A percentile compares a stretch with the other conserved stretches of the same genome.
Conservation (phyloP, 2,888 invertebrate genomes). For the Ischnus inquisitorius region DNA sequence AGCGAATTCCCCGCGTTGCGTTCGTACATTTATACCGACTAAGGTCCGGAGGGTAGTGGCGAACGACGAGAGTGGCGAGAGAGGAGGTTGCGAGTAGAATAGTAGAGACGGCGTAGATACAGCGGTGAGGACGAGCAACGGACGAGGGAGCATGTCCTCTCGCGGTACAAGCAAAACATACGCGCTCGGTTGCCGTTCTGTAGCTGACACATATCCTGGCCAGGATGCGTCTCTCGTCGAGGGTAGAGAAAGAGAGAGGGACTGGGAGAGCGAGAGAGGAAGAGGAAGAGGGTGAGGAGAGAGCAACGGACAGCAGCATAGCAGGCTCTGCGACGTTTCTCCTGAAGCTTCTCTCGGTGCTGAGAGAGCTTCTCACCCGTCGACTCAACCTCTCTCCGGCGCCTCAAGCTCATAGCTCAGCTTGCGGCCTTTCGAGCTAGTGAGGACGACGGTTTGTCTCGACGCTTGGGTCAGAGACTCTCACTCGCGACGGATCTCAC, state of each 20-base stretch:
- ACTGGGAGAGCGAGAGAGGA: not conserved
- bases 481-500: constrained; percentile 37
- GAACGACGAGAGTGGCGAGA: constrained; percentile 13
- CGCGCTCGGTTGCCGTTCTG: constrained; percentile 72
- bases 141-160: constrained; percentile 52
- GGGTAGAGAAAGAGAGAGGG: constrained; percentile 59
- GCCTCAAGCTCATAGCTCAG: constrained; percentile 20
- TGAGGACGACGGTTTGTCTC: constrained; percentile 36
- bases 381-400: constrained; percentile 28
- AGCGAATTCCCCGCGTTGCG: constrained; percentile 25
- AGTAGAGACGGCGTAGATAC: constrained; percentile 16
- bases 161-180: constrained; percentile 75
- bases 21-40: constrained; percentile 37
- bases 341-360: constrained; percentile 36
- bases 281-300: not conserved
- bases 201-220: constrained; percentile 79
- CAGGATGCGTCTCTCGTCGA: constrained; percentile 73
- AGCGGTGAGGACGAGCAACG: constrained; percentile 66
- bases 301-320: constrained; percentile 4
- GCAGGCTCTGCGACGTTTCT: constrained; percentile 36
- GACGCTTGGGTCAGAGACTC: constrained; percentile 34
- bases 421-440: not conserved
- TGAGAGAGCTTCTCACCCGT: constrained; percentile 22
- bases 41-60: constrained; percentile 14
- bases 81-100: constrained; percentile 58